A percentile compares a stretch with the other conserved stretches of the same genome.
These are phyloP conservation scores for Eurytoma adleriae DNA, from an alignment of 2,888 invertebrate genomes.

Conservation along the genomic window DNA sequence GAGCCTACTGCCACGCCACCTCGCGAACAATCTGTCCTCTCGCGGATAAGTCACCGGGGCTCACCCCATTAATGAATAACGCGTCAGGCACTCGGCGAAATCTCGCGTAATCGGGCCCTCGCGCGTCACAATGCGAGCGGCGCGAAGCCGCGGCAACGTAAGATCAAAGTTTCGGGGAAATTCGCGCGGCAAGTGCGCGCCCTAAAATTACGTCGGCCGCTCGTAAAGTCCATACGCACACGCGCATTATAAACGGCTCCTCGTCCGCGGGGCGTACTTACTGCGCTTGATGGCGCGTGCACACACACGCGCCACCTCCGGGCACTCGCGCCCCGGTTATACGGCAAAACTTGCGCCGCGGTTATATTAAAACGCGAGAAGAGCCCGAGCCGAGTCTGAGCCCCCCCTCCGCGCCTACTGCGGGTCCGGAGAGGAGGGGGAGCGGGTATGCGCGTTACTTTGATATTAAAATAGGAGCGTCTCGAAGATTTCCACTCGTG, in stretches of 20 bases:
- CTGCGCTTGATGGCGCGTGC: slow-evolving; percentile 5
- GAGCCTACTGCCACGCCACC: no score
- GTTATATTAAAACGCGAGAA: slow-evolving; percentile 40
- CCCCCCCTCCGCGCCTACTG: not conserved
- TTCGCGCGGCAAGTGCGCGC: not conserved
- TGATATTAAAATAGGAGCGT: slow-evolving; percentile 38
- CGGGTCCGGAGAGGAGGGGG: not conserved
- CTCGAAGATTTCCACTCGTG: slow-evolving; percentile 1
- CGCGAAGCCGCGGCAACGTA: not conserved
- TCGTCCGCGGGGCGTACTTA: not conserved
- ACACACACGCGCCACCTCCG: not conserved
- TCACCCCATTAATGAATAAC: no score
- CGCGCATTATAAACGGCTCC: slow-evolving; percentile 13
- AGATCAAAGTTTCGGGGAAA: slow-evolving; percentile 17
- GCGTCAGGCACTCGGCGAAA: no score
- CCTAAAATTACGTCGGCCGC: not conserved
- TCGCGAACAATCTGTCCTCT: no score
- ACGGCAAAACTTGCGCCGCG: slow-evolving; percentile 32
- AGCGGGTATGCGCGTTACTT: slow-evolving; percentile 1
- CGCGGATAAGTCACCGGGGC: no score
- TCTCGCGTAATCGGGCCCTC: no score
- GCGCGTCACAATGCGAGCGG: not conserved
- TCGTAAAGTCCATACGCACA: slow-evolving; percentile 4
- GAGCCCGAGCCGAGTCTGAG: not conserved
- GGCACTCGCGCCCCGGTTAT: not conserved